These are phyloP conservation scores for Vireo altiloquus DNA, from an alignment of 2,113 vertebrate genomes.

Conservation along the genomic window DNA sequence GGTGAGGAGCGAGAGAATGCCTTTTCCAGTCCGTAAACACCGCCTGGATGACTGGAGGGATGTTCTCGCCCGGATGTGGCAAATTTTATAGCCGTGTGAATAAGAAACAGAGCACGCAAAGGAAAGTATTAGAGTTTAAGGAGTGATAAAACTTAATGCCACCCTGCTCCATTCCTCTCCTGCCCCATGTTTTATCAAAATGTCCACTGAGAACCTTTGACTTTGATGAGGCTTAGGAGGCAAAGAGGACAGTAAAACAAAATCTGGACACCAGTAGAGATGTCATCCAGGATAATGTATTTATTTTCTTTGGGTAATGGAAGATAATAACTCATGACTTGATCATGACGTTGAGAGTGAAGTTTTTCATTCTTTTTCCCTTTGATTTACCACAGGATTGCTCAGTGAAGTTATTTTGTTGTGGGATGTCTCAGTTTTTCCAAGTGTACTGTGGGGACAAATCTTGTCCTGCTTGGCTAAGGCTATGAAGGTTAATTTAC, in stretches of 20 bases:
- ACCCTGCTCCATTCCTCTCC: background rate
- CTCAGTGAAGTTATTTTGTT: background rate
- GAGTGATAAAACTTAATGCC: slow-evolving; percentile 30
- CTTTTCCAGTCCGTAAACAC: slow-evolving; percentile 31
- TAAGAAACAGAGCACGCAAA: slow-evolving; percentile 35
- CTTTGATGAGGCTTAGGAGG: background rate
- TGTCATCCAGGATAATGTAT: background rate
- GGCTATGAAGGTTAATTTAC: background rate
- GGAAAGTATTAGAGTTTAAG: slow-evolving; percentile 22
- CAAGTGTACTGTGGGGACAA: background rate
- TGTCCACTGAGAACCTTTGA: background rate
- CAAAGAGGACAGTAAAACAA: background rate
- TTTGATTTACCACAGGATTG: background rate
- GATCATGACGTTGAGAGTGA: background rate
- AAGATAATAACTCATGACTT: background rate
- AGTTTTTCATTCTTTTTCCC: background rate
- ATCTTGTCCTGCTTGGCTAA: background rate
- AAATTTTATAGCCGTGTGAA: slow-evolving; percentile 12
- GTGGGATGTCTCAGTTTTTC: background rate
- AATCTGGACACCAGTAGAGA: background rate
- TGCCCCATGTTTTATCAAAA: background rate
- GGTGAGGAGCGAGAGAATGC: background rate
- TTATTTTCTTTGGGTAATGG: background rate
- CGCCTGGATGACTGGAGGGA: background rate
- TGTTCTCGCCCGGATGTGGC: background rate